Percentiles rank a stretch among this genome's conserved stretches.
Evolutionary conservation across 2,113 vertebrate genomes (phyloP).

Genomic region (Rhinopomastus cyanomelas): DNA sequence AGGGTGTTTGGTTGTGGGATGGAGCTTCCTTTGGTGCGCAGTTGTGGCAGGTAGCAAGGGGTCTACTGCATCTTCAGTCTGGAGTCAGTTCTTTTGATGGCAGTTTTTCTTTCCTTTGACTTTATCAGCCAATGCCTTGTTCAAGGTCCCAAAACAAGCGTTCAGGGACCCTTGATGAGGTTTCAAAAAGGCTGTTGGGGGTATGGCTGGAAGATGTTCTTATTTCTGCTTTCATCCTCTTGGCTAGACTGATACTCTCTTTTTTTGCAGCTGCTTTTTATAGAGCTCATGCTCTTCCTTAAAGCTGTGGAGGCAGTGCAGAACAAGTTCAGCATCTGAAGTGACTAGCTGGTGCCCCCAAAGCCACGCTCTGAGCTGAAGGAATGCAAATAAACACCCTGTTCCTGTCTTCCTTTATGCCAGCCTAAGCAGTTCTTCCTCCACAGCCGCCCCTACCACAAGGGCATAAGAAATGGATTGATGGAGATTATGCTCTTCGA

Average conservation of each 20-base stretch:
- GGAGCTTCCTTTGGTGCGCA: neutral
- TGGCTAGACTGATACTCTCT: neutral
- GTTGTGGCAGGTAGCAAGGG: fast-evolving
- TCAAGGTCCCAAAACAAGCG: neutral
- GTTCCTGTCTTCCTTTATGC: neutral
- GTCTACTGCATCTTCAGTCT: neutral
- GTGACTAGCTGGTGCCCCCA: neutral
- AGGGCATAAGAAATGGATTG: neutral
- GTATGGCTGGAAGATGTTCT: neutral
- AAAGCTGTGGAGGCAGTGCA: neutral
- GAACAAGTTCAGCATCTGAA: neutral
- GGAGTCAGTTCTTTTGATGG: neutral
- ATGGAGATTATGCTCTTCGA: constrained; percentile 26
- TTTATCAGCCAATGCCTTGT: neutral
- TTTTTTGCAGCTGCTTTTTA: neutral
- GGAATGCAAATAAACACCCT: neutral
- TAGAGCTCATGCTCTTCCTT: neutral
- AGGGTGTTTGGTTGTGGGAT: neutral
- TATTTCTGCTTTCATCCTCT: neutral
- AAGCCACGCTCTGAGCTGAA: neutral
- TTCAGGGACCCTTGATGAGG: neutral
- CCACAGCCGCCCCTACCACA: fast-evolving
- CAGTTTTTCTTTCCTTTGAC: neutral
- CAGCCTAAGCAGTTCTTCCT: neutral
- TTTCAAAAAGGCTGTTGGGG: neutral